phyloP scores from a whole-genome alignment of 2,888 invertebrate species.

The Tachina grossa region DNA sequence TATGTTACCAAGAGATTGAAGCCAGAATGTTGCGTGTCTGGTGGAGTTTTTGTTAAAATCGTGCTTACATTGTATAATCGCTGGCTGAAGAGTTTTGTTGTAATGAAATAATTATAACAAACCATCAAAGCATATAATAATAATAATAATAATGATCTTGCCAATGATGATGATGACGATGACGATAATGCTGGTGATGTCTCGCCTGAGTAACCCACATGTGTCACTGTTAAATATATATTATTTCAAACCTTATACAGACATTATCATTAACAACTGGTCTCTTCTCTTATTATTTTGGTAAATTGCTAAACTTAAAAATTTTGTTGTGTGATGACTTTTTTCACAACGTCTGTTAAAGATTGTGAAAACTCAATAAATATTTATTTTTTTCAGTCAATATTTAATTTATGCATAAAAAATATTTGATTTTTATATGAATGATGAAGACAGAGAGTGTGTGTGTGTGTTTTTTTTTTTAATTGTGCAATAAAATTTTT shows the following conservation, averaged over 20 bases:
- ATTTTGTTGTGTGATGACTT: slow-evolving; percentile 24
- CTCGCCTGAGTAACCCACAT: slow-evolving; percentile 63
- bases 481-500: slow-evolving; percentile 49
- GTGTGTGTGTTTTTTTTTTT: background rate
- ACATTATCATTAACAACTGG: slow-evolving; percentile 51
- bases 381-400: slow-evolving; percentile 36
- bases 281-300: slow-evolving; percentile 9
- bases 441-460: background rate
- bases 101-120: slow-evolving; percentile 52
- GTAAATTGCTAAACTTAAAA: slow-evolving; percentile 50
- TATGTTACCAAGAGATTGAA: background rate
- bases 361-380: slow-evolving; percentile 59
- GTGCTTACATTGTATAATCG: slow-evolving; percentile 56
- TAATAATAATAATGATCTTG: slow-evolving; percentile 15
- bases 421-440: slow-evolving; percentile 4
- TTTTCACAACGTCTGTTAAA: slow-evolving; percentile 42
- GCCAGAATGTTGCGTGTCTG: slow-evolving; percentile 53
- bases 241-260: slow-evolving; percentile 37
- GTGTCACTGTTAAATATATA: slow-evolving; percentile 60
- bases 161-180: slow-evolving; percentile 24
- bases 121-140: slow-evolving; percentile 14
- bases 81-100: slow-evolving; percentile 20
- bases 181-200: slow-evolving; percentile 32
- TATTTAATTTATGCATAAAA: slow-evolving; percentile 54
- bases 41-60: slow-evolving; percentile 30